Conservation (phyloP, 2,797 vertebrate species). For the Sebastes itinus region DNA sequence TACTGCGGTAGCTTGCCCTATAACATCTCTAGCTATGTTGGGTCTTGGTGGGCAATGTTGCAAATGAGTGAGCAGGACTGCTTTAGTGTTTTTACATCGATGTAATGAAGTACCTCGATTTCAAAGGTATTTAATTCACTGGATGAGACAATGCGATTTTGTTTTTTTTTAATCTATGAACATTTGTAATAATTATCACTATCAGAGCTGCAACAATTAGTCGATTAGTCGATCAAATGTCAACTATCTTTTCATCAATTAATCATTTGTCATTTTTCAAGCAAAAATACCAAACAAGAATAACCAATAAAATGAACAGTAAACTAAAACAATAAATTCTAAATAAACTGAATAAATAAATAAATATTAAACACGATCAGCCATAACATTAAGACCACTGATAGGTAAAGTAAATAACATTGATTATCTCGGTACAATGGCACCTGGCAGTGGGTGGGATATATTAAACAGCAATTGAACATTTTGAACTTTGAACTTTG, state of each 20-base stretch:
- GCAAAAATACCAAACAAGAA: not conserved
- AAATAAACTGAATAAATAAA: too few relatives aligned
- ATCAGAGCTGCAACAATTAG: too few relatives aligned
- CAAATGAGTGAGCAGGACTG: not conserved
- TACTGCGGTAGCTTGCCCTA: not conserved
- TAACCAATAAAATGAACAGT: too few relatives aligned
- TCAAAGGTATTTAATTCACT: not conserved
- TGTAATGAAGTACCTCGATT: not conserved
- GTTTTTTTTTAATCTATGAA: not conserved
- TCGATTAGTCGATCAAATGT: not conserved
- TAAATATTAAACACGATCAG: too few relatives aligned
- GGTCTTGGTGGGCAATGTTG: not conserved
- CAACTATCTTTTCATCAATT: too few relatives aligned
- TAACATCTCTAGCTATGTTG: not conserved
- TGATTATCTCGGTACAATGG: too few relatives aligned
- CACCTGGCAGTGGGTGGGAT: too few relatives aligned
- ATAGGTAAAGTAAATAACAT: too few relatives aligned
- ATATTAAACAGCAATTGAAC: too few relatives aligned
- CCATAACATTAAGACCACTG: too few relatives aligned
- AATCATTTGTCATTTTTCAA: not conserved
- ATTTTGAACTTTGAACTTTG: too few relatives aligned
- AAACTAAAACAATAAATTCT: too few relatives aligned
- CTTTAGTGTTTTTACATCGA: not conserved
- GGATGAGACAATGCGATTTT: not conserved
- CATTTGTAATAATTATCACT: not conserved